Percentiles rank a stretch among this genome's conserved stretches.
phyloP scores from a whole-genome alignment of 2,113 vertebrate species.

The Loxodonta africana region DNA sequence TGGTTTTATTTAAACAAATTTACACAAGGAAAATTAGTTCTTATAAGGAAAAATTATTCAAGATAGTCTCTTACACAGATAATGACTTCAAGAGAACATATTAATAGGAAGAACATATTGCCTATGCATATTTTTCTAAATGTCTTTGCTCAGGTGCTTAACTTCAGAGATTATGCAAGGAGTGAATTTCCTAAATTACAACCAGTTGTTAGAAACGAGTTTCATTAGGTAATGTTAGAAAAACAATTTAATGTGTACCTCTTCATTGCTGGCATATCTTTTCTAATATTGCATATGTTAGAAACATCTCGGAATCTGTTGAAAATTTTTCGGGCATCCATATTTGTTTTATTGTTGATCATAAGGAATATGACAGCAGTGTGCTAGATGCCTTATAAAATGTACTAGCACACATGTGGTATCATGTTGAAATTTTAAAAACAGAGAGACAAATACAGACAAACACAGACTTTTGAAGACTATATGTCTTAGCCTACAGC shows the following conservation, averaged over 20 bases:
- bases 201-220: neutral
- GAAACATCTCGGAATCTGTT: slow-evolving; percentile 11
- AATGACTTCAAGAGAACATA: neutral
- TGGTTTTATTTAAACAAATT: slow-evolving; percentile 65
- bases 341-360: slow-evolving; percentile 34
- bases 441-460: neutral
- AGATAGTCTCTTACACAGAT: slow-evolving; percentile 14
- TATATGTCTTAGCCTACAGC: neutral
- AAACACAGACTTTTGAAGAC: slow-evolving; percentile 21
- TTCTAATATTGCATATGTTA: slow-evolving; percentile 19
- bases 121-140: slow-evolving; percentile 19
- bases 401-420: neutral
- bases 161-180: slow-evolving; percentile 28
- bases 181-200: slow-evolving; percentile 33
- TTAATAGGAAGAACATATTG: neutral
- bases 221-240: neutral
- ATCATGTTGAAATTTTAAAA: neutral
- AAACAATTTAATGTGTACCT: neutral
- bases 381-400: neutral
- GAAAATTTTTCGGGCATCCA: neutral
- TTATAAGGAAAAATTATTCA: slow-evolving; percentile 48
- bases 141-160: slow-evolving; percentile 22
- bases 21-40: slow-evolving; percentile 45
- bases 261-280: neutral
- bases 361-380: neutral